Conservation (phyloP, 2,888 invertebrate species). For the Iselma pallidipennis region DNA sequence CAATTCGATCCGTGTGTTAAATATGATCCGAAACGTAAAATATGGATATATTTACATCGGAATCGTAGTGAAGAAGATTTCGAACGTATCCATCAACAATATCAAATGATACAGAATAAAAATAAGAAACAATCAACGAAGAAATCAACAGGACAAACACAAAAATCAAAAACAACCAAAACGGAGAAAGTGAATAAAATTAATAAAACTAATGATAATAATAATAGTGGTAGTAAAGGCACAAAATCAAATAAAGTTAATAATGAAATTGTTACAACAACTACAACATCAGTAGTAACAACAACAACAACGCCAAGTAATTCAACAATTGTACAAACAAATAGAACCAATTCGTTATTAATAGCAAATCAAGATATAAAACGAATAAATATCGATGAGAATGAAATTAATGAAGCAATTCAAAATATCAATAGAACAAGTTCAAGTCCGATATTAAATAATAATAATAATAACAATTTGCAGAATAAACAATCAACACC, state of each 20-base stretch:
- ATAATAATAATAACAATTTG: too few species aligned
- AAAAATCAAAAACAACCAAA: constrained; percentile 52
- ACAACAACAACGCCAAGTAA: constrained; percentile 2
- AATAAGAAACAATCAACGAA: constrained; percentile 55
- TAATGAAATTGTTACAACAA: constrained; percentile 8
- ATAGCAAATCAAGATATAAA: constrained; percentile 21
- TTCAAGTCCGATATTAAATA: constrained; percentile 47
- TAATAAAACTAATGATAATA: too few species aligned
- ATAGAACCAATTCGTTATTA: constrained; percentile 26
- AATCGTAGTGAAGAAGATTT: constrained; percentile 64
- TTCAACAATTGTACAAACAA: constrained; percentile 8
- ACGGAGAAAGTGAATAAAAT: constrained; percentile 31
- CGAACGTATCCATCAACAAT: constrained; percentile 70
- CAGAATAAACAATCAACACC: constrained; percentile 21
- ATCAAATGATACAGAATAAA: constrained; percentile 65
- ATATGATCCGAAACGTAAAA: constrained; percentile 87
- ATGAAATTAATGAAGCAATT: constrained; percentile 51
- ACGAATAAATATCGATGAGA: constrained; percentile 36
- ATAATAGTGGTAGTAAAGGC: too few species aligned
- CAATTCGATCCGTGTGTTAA: constrained; percentile 93
- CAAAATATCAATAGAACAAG: constrained; percentile 49
- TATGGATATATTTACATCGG: constrained; percentile 95
- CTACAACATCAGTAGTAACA: constrained; percentile 1
- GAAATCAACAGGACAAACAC: constrained; percentile 47
- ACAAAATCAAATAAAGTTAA: constrained; percentile 15